Evolutionary conservation across 2,797 vertebrate genomes (phyloP).

Genomic region (Microchirus variegatus): DNA sequence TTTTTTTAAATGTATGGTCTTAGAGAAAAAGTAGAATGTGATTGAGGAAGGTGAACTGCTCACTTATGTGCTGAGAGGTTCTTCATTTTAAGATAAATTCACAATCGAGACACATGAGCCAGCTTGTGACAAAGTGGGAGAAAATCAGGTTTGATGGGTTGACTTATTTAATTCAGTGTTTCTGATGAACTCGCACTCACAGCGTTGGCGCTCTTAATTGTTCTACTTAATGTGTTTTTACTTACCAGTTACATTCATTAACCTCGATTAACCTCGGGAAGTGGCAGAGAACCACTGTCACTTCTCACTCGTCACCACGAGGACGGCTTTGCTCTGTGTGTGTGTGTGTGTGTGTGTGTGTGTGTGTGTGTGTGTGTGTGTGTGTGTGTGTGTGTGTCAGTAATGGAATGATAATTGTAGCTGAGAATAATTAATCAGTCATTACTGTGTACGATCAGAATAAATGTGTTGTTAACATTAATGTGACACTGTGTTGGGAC

Average conservation of each 20-base stretch:
- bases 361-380: slow-evolving; percentile 15
- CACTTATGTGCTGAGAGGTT: not conserved
- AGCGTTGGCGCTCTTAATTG: slow-evolving; percentile 68
- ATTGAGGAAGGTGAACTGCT: no score
- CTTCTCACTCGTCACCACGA: slow-evolving; percentile 53
- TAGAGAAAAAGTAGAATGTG: no score
- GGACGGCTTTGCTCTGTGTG: slow-evolving; percentile 32
- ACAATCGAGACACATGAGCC: slow-evolving; percentile 37
- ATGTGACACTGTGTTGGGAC: slow-evolving; percentile 50
- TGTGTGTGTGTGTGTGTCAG: slow-evolving; percentile 17
- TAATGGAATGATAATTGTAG: slow-evolving; percentile 76
- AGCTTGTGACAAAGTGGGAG: slow-evolving; percentile 19
- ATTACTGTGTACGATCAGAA: slow-evolving; percentile 72
- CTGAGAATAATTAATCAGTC: slow-evolving; percentile 76
- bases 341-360: slow-evolving; percentile 32
- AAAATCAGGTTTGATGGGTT: slow-evolving; percentile 53
- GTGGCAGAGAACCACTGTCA: slow-evolving; percentile 55
- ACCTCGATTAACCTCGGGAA: slow-evolving; percentile 76
- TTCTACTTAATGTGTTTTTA: slow-evolving; percentile 77
- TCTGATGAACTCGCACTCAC: slow-evolving; percentile 34
- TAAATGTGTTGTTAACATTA: slow-evolving; percentile 71
- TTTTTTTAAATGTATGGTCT: no score
- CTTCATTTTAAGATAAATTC: slow-evolving; percentile 39
- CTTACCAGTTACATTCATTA: slow-evolving; percentile 79
- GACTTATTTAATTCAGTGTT: slow-evolving; percentile 52